Evolutionary conservation across 2,888 invertebrate genomes (phyloP).

Genomic region (Nemotelus pantherinus): DNA sequence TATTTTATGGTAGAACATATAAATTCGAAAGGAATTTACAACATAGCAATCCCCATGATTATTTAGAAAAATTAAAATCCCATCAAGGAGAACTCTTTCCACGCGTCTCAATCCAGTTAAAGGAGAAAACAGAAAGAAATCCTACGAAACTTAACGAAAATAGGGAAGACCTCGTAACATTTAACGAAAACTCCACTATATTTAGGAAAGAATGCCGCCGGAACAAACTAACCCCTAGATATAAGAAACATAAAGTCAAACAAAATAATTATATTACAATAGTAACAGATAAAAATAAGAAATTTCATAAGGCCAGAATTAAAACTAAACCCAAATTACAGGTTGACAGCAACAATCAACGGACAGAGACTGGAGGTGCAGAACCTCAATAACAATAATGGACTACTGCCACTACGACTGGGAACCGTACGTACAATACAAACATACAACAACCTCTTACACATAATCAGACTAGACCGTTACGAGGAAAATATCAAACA

Average conservation of each 20-base stretch:
- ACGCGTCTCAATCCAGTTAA: not conserved
- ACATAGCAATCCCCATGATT: slow-evolving; percentile 32
- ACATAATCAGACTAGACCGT: slow-evolving; percentile 7
- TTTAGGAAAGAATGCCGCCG: slow-evolving; percentile 30
- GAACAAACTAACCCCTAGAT: slow-evolving; percentile 20
- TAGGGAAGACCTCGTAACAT: not conserved
- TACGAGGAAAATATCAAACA: slow-evolving; percentile 15
- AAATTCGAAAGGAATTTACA: slow-evolving; percentile 26
- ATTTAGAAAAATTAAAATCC: slow-evolving; percentile 31
- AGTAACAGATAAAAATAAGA: not conserved
- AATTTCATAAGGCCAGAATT: slow-evolving; percentile 26
- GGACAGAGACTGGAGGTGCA: slow-evolving; percentile 8
- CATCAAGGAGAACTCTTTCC: slow-evolving; percentile 32
- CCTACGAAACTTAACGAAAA: not conserved
- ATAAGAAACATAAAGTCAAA: slow-evolving; percentile 19
- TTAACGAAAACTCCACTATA: not conserved
- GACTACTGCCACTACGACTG: slow-evolving; percentile 2
- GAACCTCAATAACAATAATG: not conserved
- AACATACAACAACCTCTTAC: slow-evolving; percentile 10
- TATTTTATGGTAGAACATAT: slow-evolving; percentile 24
- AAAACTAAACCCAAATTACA: slow-evolving; percentile 31
- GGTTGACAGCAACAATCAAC: not conserved
- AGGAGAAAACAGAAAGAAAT: not conserved
- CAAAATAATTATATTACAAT: slow-evolving; percentile 20
- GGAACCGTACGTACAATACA: not conserved